These are phyloP conservation scores for Parnassius glacialis DNA, from an alignment of 2,888 invertebrate species.

Conservation along the genomic window DNA sequence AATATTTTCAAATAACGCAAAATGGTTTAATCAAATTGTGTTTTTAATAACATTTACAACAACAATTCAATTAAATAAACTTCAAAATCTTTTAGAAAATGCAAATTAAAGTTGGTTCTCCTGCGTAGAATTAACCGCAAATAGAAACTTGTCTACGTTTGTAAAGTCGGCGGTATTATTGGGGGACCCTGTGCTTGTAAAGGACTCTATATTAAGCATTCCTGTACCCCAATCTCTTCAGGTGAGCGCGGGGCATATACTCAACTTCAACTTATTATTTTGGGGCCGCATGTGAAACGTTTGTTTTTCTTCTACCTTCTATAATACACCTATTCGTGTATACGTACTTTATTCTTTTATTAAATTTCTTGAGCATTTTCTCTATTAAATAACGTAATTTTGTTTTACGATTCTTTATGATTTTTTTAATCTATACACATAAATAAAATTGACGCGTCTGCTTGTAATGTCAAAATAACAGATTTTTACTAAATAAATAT, in stretches of 20 bases:
- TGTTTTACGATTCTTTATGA: slow-evolving; percentile 27
- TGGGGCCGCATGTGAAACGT: slow-evolving; percentile 62
- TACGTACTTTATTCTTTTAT: slow-evolving; percentile 66
- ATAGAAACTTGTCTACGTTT: slow-evolving; percentile 45
- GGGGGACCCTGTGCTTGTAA: slow-evolving; percentile 72
- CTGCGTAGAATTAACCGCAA: slow-evolving; percentile 37
- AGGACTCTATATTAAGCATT: slow-evolving; percentile 79
- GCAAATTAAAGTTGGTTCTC: slow-evolving; percentile 12
- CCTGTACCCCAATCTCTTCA: slow-evolving; percentile 74
- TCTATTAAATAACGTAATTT: slow-evolving; percentile 44
- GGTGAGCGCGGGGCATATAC: slow-evolving; percentile 68
- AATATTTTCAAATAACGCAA: too few species aligned
- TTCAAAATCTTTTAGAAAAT: slow-evolving; percentile 12
- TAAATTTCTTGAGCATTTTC: slow-evolving; percentile 56
- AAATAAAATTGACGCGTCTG: too few species aligned
- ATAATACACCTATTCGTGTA: slow-evolving; percentile 48
- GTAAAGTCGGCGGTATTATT: slow-evolving; percentile 71
- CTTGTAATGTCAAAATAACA: too few species aligned
- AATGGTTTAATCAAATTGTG: too few species aligned
- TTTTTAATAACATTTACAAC: slow-evolving; percentile 1
- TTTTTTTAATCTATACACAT: neutral
- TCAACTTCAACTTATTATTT: slow-evolving; percentile 77
- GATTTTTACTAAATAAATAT: too few species aligned
- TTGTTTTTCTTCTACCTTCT: slow-evolving; percentile 67
- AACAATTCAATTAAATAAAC: slow-evolving; percentile 2